Conservation (phyloP, 2,797 vertebrate species). For the Rhinogobio ventralis region DNA sequence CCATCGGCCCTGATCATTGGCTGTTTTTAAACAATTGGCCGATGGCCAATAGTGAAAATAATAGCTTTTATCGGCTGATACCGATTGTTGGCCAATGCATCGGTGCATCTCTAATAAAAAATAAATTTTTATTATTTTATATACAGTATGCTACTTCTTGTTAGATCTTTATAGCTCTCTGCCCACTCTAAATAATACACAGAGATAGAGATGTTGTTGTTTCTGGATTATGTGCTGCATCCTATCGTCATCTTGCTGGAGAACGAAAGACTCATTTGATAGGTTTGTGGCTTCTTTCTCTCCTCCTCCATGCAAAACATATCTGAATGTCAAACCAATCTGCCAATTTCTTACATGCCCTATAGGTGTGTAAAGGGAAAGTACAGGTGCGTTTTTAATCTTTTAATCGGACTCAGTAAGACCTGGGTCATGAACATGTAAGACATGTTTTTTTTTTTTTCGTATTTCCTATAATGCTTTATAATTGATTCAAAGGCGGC, state of each 20-base stretch:
- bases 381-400: not conserved
- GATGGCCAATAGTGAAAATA: no score
- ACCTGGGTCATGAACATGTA: not conserved
- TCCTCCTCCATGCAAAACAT: not conserved
- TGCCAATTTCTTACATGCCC: not conserved
- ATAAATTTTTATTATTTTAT: no score
- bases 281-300: not conserved
- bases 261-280: not conserved
- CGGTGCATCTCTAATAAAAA: no score
- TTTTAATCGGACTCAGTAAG: not conserved
- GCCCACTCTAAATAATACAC: no score
- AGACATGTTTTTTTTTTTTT: no score
- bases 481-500: not conserved
- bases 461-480: not conserved
- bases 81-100: no score
- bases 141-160: no score
- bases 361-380: not conserved
- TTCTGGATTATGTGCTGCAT: not conserved
- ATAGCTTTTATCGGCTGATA: no score
- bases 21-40: no score
- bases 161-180: no score
- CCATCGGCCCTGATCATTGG: no score
- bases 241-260: not conserved
- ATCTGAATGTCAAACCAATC: not conserved
- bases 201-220: no score